phyloP scores from a whole-genome alignment of 2,113 vertebrate genomes.

The Paracanthobrama guichenoti region DNA sequence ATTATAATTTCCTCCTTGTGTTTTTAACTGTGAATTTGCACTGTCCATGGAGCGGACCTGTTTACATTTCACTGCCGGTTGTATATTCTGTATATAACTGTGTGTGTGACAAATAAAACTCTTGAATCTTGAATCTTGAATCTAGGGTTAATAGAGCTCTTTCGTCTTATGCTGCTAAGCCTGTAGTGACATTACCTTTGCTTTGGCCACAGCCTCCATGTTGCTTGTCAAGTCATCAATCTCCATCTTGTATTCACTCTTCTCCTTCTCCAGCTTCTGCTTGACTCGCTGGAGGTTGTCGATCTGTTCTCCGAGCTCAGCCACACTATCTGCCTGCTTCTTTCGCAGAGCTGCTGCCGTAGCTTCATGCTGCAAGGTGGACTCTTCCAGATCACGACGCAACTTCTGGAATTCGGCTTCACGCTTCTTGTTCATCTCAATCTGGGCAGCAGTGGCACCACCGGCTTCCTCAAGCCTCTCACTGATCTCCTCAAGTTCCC shows the following conservation, averaged over 20 bases:
- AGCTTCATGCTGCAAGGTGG: constrained; percentile 90
- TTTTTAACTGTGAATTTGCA: no score
- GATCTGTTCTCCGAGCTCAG: constrained; percentile 53
- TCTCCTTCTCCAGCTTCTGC: constrained; percentile 54
- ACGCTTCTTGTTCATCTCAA: constrained; percentile 76
- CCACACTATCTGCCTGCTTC: constrained; percentile 53
- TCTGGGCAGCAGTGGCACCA: constrained; percentile 72
- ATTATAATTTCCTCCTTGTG: no score
- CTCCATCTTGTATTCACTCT: constrained; percentile 55
- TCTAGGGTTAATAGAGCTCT: no score
- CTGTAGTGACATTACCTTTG: background rate
- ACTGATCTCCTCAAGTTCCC: constrained; percentile 91
- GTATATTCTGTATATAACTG: no score
- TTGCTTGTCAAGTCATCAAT: constrained; percentile 41
- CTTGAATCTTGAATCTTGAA: no score
- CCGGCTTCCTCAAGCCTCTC: constrained; percentile 77
- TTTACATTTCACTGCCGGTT: no score
- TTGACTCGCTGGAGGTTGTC: constrained; percentile 56
- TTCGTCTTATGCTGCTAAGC: no score
- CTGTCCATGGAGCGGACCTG: no score
- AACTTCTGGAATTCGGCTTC: constrained; percentile 84
- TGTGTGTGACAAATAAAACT: no score
- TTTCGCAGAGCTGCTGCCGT: constrained; percentile 69
- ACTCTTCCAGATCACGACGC: constrained; percentile 85
- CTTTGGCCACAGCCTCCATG: constrained; percentile 10